A percentile compares a stretch with the other conserved stretches of the same genome.
Evolutionary conservation across 2,113 vertebrate genomes (phyloP).

Genomic region (Hippolais icterina): DNA sequence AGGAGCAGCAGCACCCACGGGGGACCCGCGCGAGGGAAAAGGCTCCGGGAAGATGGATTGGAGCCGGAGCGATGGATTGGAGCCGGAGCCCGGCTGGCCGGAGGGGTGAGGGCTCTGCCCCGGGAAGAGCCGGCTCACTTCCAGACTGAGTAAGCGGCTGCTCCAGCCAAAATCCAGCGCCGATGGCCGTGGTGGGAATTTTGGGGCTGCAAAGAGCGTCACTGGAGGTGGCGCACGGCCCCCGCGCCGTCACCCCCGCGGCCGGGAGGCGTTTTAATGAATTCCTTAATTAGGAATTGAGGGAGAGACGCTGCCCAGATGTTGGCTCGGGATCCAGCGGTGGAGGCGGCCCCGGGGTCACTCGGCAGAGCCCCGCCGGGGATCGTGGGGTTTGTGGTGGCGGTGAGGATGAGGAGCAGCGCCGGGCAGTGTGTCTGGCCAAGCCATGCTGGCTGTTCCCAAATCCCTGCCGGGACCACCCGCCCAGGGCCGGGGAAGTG

Average conservation of each 20-base stretch:
- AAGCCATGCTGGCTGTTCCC: rapidly evolving
- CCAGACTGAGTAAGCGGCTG: neutral
- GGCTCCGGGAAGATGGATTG: rapidly evolving
- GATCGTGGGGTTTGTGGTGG: rapidly evolving
- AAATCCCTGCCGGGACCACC: neutral
- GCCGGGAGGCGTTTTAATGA: neutral
- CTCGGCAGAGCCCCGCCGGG: neutral
- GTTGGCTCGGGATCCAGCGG: neutral
- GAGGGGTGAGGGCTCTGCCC: neutral
- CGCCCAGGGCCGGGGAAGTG: rapidly evolving
- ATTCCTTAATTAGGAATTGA: neutral
- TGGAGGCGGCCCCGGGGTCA: neutral
- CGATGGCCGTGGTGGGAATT: neutral
- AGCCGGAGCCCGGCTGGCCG: neutral
- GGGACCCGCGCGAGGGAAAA: rapidly evolving
- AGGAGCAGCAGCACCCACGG: neutral
- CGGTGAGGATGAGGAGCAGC: neutral
- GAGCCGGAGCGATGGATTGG: rapidly evolving
- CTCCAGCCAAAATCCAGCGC: neutral
- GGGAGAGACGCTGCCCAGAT: neutral
- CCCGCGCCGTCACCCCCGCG: neutral
- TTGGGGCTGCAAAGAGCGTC: neutral
- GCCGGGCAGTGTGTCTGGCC: neutral
- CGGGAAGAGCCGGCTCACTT: neutral
- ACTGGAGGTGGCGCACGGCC: neutral